Evolutionary conservation across 1,140 invertebrate genomes (phyloP), one percentile per base, ranked within the genome.

Genomic region (Luehdorfia chinensis): DNA sequence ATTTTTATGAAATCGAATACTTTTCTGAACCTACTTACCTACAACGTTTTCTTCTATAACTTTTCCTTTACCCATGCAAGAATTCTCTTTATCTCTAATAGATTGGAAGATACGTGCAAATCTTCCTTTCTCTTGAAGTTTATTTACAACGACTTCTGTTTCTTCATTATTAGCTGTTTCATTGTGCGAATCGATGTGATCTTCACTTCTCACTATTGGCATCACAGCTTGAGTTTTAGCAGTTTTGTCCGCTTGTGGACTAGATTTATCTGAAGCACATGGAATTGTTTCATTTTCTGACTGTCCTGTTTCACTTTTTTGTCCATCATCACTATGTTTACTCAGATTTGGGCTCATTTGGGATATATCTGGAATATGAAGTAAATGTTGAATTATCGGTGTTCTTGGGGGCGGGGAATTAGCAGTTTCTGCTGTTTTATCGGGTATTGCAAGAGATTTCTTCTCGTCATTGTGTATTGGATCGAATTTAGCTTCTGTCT

Each of bases 201-300:
- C 85, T 47, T 87, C 85, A 39, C 73, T 78, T 25, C 85, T 63
- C 11, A 87, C 71, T 23, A 87, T 86, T 5, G 85, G 85, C 60
- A 87, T 74, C 3, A 87, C 85, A 2, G 85, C 85, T 59, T 87
- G 85, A 8, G 81, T 87, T 51, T 87, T 87, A 8, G 63, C 54
- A 1, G 67, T 69, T 56, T 81, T 83, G 1, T 65, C 78, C 3
- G 60, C 47, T 39, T 76, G 77, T 7, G 85, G 84, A 47, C 81
- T 87, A 8, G 80, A 86, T 49, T 86, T 87, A 27, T 84, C 78
- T 0, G 85, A 87, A 1, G 68, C 77, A 55, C 85, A 87, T 3
- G 79, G 68, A 37, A 87, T 87, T 2, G 85, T 87, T 54, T 87
- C 85, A 46, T 87, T 87, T 55, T 87, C 85, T 11, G 85, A 87